A percentile compares a stretch with the other conserved stretches of the same genome.
phyloP scores from a whole-genome alignment of 2,888 invertebrate genomes.

The Tricholauxania praeusta region DNA sequence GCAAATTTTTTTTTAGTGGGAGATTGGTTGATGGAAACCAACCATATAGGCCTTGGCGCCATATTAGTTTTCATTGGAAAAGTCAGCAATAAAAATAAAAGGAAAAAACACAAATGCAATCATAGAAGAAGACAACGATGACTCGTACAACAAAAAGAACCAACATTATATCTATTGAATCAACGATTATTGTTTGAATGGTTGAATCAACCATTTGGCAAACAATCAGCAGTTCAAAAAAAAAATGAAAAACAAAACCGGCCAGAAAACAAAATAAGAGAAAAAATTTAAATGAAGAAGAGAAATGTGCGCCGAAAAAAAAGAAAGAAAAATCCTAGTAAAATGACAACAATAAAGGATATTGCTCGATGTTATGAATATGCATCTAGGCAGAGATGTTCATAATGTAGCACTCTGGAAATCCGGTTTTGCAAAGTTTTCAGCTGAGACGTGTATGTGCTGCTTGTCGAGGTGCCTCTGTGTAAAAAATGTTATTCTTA shows the following conservation, averaged over 20 bases:
- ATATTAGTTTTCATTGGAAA: constrained; percentile 22
- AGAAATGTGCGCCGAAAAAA: constrained; percentile 7
- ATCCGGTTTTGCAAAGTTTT: too few relatives aligned
- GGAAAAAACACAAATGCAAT: constrained; percentile 17
- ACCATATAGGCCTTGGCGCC: constrained; percentile 18
- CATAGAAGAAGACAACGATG: constrained; percentile 1
- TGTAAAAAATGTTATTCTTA: too few relatives aligned
- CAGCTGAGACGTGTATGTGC: too few relatives aligned
- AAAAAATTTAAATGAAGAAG: not conserved
- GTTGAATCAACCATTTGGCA: constrained; percentile 24
- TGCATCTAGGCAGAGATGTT: too few relatives aligned
- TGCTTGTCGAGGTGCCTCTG: too few relatives aligned
- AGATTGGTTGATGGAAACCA: not conserved
- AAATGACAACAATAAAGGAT: constrained; percentile 1
- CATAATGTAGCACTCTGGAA: too few relatives aligned
- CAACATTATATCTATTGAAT: too few relatives aligned
- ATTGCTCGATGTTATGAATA: too few relatives aligned
- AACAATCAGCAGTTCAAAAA: not conserved
- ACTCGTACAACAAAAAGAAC: too few relatives aligned
- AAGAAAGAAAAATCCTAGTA: not conserved
- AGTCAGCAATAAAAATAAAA: constrained; percentile 22
- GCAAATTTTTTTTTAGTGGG: not conserved
- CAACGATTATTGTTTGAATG: constrained; percentile 24
- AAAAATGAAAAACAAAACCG: constrained; percentile 10
- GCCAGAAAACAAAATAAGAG: not conserved